phyloP scores from a whole-genome alignment of 2,888 invertebrate species.

The Xestia xanthographa region DNA sequence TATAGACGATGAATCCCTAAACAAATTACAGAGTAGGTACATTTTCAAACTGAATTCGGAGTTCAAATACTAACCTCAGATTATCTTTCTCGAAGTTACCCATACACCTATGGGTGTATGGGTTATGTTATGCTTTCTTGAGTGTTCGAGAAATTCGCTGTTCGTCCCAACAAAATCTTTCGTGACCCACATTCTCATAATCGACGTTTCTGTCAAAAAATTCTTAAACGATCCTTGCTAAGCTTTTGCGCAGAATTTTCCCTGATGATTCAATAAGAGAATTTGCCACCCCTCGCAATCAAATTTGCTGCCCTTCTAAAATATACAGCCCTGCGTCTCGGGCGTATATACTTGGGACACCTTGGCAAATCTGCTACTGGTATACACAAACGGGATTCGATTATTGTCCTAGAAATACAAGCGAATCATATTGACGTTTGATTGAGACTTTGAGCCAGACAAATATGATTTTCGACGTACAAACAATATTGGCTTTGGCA shows the following conservation, averaged over 20 bases:
- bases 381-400: slow-evolving; percentile 27
- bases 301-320: slow-evolving; percentile 50
- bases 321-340: slow-evolving; percentile 33
- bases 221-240: slow-evolving; percentile 32
- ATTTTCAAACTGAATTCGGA: neutral
- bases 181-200: slow-evolving; percentile 29
- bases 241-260: slow-evolving; percentile 45
- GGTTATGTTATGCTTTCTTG: neutral
- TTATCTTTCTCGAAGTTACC: neutral
- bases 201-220: slow-evolving; percentile 28
- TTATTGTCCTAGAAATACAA: slow-evolving; percentile 41
- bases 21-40: neutral
- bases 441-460: slow-evolving; percentile 24
- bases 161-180: slow-evolving; percentile 3
- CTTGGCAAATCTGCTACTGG: slow-evolving; percentile 27
- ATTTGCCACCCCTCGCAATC: slow-evolving; percentile 53
- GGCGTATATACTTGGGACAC: slow-evolving; percentile 20
- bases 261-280: slow-evolving; percentile 52
- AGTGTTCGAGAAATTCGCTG: neutral
- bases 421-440: slow-evolving; percentile 16
- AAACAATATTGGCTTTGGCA: slow-evolving; percentile 30
- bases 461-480: slow-evolving; percentile 5
- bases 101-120: too few relatives aligned
- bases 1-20: too few relatives aligned
- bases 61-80: neutral